Percentiles rank a stretch among this genome's conserved stretches.
Evolutionary conservation across 2,888 invertebrate genomes (phyloP).

Genomic region (Brassicogethes aeneus): DNA sequence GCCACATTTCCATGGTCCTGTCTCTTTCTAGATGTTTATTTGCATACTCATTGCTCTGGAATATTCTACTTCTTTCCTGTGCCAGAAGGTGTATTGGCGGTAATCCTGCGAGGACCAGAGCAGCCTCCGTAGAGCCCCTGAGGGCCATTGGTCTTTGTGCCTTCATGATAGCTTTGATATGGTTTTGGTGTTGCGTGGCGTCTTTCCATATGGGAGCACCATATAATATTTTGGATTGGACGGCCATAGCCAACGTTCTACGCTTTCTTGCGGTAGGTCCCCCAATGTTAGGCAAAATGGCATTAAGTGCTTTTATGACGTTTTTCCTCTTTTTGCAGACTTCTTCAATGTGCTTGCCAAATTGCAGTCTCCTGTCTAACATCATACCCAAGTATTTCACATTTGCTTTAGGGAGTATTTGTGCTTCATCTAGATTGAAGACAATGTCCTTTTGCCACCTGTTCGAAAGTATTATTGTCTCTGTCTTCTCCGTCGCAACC

Average conservation of each 20-base stretch:
- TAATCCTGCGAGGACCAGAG: not conserved
- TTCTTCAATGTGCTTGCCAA: too few relatives aligned
- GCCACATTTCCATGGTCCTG: not conserved
- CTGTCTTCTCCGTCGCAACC: too few relatives aligned
- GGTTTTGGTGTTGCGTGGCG: not conserved
- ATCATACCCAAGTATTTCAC: too few relatives aligned
- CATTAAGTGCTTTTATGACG: too few relatives aligned
- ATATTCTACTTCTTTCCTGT: not conserved
- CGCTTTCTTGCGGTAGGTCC: not conserved
- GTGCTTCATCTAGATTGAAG: too few relatives aligned
- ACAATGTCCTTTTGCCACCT: too few relatives aligned
- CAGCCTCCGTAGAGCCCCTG: not conserved
- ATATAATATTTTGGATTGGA: not conserved
- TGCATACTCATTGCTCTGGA: not conserved
- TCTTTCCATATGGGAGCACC: not conserved
- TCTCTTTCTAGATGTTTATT: too few relatives aligned
- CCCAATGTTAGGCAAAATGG: not conserved
- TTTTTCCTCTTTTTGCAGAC: too few relatives aligned
- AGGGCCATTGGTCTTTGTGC: not conserved
- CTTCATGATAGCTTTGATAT: not conserved
- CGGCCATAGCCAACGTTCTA: not conserved
- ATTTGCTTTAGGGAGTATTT: too few relatives aligned
- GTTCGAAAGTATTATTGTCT: too few relatives aligned
- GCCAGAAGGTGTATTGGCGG: not conserved
- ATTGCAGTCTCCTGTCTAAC: too few relatives aligned